Base-by-base conservation (phyloP, 2,888 invertebrate species). In the Danaus chrysippus region DNA sequence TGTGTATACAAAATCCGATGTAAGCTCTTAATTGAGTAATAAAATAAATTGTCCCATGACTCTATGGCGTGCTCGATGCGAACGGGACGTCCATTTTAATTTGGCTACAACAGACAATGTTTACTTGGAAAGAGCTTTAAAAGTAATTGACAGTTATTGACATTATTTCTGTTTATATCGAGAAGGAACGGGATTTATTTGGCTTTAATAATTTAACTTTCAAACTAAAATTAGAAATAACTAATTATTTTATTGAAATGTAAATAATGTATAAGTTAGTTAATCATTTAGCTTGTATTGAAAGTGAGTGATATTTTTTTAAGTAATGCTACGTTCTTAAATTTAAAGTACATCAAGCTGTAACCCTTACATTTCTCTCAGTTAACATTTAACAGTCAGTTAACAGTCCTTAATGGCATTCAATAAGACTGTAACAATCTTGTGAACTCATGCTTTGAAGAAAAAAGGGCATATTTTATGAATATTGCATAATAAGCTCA, bases 81-180 rank as follows among this genome's bases (percentile, higher is more conserved):
- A 69, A 70, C 75, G 78, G 80, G 81, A 78, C 78, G 83, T 76
- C 81, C 80, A 76, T 83, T 80, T 84, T 82, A 78, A 82, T 83
- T 82, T 82, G 71, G 68, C 67, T 66, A 76, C 77, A 73, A 63
- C 73, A 71, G 70, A 71, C 76, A 75, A 73, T 77, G 73, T 78
- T 78, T 76, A 73, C 73, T 67, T 64, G 69, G 66, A 70, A 71
- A 73, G 6, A 67, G 73, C 72, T 73, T 73, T 76, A 74, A 74
- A 72, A 74, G 70, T 74, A 73, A 73, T 71, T 69, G 68, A 71
- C 66, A 65, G 63, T 52, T 63, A 69, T 67, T 65, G 67, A 69
- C 67, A 63, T 43, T 60, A 56, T 58, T 67, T 62, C 61, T 65
- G 58, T 60, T 62, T 59, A 56, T 43, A 57, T 44, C 19, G 44